Evolutionary conservation across 2,888 invertebrate species (phyloP), one percentile per base, ranked within the genome.

Genomic region (Drosophila trichaetosa): DNA sequence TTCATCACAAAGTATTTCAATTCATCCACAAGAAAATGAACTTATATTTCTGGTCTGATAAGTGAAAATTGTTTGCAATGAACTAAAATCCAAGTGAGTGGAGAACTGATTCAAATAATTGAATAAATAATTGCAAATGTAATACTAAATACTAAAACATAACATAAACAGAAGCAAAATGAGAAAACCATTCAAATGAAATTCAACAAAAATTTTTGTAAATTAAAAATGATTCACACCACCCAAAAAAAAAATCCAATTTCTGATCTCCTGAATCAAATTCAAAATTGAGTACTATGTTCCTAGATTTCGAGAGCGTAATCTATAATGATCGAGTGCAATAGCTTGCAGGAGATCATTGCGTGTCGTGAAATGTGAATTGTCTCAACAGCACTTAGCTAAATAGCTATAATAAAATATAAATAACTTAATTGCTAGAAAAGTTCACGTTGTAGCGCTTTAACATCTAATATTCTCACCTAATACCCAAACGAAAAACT

Each of bases 371-470:
- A 60, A 59, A 53, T 68, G 34, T 59, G 42, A 58, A 58, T 61
- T 67, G 49, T 67, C 59, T 59, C 51, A 74, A 61, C 56, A 73
- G 38, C 33, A 69, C 31, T 59, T 38, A 57, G 51, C 49, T 52
- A 54, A 58, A 40, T 63, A 62, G 7, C 5, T 49, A 56, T 51
- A 67, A 51, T 46, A 16, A 46, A 8, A 46, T 46, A 46, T 24
- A 58, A 73, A 52, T 81, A 63, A 52, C 80, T 83, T 78, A 79
- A 64, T 60, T 61, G 54, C 68, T 89, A 90, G 49, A 68, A 69
- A 89, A 85, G 90, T 85, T 85, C 85, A 85, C 85, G 70, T 88
- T 78, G 85, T 85, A 85, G 85, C 85, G 85, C 90, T 52, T 67
- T 68, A 60, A 18, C 29, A 40, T 72, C 77, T 80, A 71, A 65